These are phyloP conservation scores for Pungitius pungitius DNA, from an alignment of 2,113 vertebrate genomes.

Conservation along the genomic window DNA sequence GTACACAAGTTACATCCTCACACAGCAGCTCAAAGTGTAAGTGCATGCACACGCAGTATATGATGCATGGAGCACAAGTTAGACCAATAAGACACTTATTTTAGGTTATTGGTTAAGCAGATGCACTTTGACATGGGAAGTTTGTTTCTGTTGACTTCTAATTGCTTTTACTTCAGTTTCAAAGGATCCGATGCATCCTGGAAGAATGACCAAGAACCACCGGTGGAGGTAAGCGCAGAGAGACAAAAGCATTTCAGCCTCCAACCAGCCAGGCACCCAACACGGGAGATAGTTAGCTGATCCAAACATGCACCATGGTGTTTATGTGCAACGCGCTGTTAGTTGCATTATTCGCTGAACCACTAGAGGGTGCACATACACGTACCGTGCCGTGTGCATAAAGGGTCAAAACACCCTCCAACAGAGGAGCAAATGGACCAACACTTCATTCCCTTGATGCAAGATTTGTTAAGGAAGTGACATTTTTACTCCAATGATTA, in stretches of 20 bases:
- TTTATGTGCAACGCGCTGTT: too few species aligned
- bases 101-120: not conserved
- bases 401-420: not conserved
- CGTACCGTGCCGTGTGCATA: not conserved
- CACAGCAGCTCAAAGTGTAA: conserved; percentile 83
- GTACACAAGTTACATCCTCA: conserved; percentile 92
- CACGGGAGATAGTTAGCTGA: too few species aligned
- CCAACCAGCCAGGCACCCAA: too few species aligned
- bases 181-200: conserved; percentile 96
- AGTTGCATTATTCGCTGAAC: too few species aligned
- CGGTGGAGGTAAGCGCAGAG: conserved; percentile 80
- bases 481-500: too few species aligned
- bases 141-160: not conserved
- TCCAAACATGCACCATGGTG: too few species aligned
- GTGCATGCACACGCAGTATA: conserved; percentile 22
- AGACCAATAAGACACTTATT: not conserved
- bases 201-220: conserved; percentile 97
- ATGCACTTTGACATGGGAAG: not conserved
- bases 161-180: conserved; percentile 71
- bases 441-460: too few species aligned
- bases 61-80: not conserved
- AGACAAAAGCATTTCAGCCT: too few species aligned
- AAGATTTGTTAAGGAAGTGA: too few species aligned
- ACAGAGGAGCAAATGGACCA: too few species aligned
- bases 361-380: too few species aligned